phyloP scores from a whole-genome alignment of 2,888 invertebrate species.

The Creontiades dilutus region DNA sequence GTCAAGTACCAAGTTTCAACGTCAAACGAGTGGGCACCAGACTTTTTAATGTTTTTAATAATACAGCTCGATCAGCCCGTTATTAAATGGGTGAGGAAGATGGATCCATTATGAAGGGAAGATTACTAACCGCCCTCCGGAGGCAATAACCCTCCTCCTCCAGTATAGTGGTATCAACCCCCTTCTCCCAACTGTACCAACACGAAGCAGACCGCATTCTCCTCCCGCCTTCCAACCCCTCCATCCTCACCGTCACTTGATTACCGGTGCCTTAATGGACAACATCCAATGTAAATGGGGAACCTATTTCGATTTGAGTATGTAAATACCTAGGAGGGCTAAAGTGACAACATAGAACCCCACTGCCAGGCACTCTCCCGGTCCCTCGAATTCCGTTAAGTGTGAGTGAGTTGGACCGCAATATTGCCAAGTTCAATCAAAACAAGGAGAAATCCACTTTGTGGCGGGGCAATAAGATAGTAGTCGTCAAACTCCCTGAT shows the following conservation, averaged over 20 bases:
- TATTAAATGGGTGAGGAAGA: not conserved
- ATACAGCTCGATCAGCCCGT: not conserved
- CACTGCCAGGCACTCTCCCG: not conserved
- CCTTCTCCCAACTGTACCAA: not conserved
- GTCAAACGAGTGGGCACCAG: no score
- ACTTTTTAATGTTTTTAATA: not conserved
- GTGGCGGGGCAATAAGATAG: not conserved
- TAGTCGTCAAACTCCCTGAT: not conserved
- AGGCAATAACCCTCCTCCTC: not conserved
- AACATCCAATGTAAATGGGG: constrained; percentile 56
- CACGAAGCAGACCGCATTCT: not conserved
- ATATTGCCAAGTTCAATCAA: not conserved
- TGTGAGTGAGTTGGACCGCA: not conserved
- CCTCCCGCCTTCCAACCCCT: not conserved
- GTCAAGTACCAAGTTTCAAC: no score
- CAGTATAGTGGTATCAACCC: not conserved
- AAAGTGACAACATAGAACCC: not conserved
- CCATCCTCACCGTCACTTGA: not conserved
- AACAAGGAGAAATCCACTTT: not conserved
- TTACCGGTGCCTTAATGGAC: constrained; percentile 55
- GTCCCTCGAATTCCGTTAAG: not conserved
- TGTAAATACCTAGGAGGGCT: constrained; percentile 52
- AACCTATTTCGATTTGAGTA: constrained; percentile 65
- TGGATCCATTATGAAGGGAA: not conserved
- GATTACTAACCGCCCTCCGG: not conserved